phyloP scores from a whole-genome alignment of 2,113 vertebrate genomes.

The Myiozetetes cayanensis region DNA sequence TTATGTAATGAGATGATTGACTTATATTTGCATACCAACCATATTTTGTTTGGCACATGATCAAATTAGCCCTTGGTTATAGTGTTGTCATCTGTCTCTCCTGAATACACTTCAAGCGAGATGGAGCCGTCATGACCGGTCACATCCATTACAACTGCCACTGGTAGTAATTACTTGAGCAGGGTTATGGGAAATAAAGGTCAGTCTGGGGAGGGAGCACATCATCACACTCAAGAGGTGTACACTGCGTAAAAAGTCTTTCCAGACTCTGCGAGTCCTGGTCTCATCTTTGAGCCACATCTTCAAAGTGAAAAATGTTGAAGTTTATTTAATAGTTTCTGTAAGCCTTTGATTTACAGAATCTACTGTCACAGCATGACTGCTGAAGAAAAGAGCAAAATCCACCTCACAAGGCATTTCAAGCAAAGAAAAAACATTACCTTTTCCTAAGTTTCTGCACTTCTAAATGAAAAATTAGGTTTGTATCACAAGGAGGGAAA shows the following conservation, averaged over 20 bases:
- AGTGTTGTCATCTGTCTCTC: background rate
- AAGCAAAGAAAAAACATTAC: background rate
- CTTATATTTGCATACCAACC: background rate
- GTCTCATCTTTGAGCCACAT: too few relatives aligned
- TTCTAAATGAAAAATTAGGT: background rate
- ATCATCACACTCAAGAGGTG: background rate
- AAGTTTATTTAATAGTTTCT: background rate
- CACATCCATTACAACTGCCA: background rate
- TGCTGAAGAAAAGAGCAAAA: background rate
- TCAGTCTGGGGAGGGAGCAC: background rate
- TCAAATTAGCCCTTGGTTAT: background rate
- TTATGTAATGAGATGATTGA: background rate
- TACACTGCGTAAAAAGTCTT: background rate
- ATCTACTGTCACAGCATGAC: background rate
- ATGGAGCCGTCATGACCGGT: accelerated
- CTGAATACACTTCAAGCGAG: accelerated
- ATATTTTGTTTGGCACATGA: background rate
- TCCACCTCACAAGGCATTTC: background rate
- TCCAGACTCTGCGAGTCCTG: background rate
- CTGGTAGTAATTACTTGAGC: too few relatives aligned
- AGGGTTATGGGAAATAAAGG: background rate
- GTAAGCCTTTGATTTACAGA: background rate
- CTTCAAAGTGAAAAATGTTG: background rate
- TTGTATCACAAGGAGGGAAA: background rate
- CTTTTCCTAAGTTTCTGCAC: background rate